Base-by-base conservation (phyloP, 2,888 invertebrate genomes). In the Ditula angustiorana region DNA sequence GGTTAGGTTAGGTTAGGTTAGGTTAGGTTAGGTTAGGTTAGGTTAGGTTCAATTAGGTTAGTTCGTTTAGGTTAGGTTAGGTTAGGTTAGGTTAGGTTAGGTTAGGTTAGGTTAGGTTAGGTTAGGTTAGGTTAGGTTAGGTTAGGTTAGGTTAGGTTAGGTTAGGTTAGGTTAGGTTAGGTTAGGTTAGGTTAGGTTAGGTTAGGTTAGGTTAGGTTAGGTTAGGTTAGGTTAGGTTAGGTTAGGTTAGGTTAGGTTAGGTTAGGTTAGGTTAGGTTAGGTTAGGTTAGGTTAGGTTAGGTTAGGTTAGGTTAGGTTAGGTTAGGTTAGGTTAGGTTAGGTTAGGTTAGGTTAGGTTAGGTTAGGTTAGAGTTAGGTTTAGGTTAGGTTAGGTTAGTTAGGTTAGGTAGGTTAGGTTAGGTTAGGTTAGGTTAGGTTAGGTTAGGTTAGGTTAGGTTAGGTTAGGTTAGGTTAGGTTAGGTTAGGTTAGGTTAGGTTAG, bases 191-290 rank as follows among this genome's bases (percentile, higher is more conserved):
- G 66, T 66, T 66, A 67, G 66, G 66, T 60, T 66, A 67, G 64
- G 66, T 67, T 66, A 66, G 66, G 66, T 61, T 64, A 69, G 66
- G 66, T 64, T 61, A 60, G 66, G 64, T 67, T 66, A 66, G 66
- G 66, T 61, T 64, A 69, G 66, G 66, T 64, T 61, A 60, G 61
- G 66, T 66, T 26, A 60, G 49, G 50, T 37, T 16, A 50, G 41
- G 41, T 44, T 44, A 44, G 41, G 41, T 44, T 44, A 44, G 41
- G 41, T 44, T 44, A 44, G 41, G 41, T 44, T 44, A 44, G 41
- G 41, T 44, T 44, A 44, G 41, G 41, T 44, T 44, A 44, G 41
- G 41, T 44, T 44, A 44, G 41, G 41, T 44, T 44, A 44, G 41
- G 41, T 44, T 44, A 44, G 41, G 41, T 44, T 44, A 44, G 41